Evolutionary conservation across 2,113 vertebrate genomes (phyloP).

Genomic region (Petaurus breviceps): DNA sequence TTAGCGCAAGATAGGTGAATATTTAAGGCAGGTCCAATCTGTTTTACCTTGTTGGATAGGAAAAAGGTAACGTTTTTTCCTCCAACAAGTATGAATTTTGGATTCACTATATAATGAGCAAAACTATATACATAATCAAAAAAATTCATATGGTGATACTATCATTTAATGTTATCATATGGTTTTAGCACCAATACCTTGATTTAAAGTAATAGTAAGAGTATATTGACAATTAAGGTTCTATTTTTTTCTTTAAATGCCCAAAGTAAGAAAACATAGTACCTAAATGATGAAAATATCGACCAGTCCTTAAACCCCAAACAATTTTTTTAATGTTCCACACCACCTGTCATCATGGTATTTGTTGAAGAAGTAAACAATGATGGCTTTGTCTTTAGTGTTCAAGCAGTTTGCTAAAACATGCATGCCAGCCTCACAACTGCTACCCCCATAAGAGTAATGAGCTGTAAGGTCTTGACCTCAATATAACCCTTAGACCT

Average conservation of each 20-base stretch:
- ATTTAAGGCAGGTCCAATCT: not conserved
- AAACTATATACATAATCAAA: constrained; percentile 45
- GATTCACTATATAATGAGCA: constrained; percentile 10
- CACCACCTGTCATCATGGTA: constrained; percentile 25
- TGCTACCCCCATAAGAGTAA: constrained; percentile 46
- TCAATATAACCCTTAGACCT: constrained; percentile 3
- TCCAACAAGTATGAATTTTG: not conserved
- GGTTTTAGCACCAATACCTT: constrained; percentile 11
- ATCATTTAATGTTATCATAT: not conserved
- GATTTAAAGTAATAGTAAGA: constrained; percentile 57
- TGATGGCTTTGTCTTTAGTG: constrained; percentile 43
- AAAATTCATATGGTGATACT: constrained; percentile 18
- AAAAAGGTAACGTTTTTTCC: not conserved
- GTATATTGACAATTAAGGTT: constrained; percentile 19
- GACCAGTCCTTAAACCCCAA: not conserved
- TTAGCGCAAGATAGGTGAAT: not conserved
- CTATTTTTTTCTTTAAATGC: constrained; percentile 37
- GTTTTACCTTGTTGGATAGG: not conserved
- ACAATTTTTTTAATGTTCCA: not conserved
- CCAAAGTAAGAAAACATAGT: not conserved
- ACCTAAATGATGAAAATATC: constrained; percentile 10
- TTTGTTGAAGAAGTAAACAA: constrained; percentile 11
- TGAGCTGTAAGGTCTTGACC: constrained; percentile 35
- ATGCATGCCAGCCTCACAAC: not conserved
- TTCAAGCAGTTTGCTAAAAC: not conserved